Conservation (phyloP, 1,140 invertebrate species). For the Cepaea nemoralis region DNA sequence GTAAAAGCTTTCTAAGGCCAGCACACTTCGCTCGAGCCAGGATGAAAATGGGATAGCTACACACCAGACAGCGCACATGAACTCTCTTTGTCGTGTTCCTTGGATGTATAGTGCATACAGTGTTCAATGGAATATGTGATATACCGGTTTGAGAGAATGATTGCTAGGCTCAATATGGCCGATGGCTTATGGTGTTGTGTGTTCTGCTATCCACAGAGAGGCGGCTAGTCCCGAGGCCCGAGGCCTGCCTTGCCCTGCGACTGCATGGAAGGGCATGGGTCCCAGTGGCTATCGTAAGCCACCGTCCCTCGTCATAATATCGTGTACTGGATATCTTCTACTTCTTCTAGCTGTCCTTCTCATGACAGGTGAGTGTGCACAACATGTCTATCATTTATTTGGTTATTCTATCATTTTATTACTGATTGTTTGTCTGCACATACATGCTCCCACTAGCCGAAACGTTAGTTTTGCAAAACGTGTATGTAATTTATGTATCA, state of each 20-base stretch:
- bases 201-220: constrained; percentile 51
- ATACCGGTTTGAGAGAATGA: constrained; percentile 21
- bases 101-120: background rate
- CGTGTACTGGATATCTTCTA: constrained; percentile 39
- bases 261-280: constrained; percentile 61
- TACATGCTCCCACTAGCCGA: too few relatives aligned
- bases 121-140: background rate
- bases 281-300: constrained; percentile 47
- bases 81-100: background rate
- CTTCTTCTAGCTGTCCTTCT: constrained; percentile 34
- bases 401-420: too few relatives aligned
- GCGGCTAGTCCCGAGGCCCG: constrained; percentile 37
- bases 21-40: constrained; percentile 34
- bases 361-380: constrained; percentile 49
- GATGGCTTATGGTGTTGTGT: constrained; percentile 47
- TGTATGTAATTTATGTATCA: too few relatives aligned
- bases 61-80: background rate
- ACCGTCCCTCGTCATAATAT: constrained; percentile 47
- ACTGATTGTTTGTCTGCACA: too few relatives aligned
- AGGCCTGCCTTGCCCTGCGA: constrained; percentile 38
- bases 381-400: too few relatives aligned
- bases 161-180: constrained; percentile 26
- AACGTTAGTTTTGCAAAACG: too few relatives aligned
- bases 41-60: constrained; percentile 32
- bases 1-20: constrained; percentile 38